A percentile compares a stretch with the other conserved stretches of the same genome.
These are phyloP conservation scores for Drosophila ercepeae DNA, from an alignment of 1,140 invertebrate species.

Conservation along the genomic window DNA sequence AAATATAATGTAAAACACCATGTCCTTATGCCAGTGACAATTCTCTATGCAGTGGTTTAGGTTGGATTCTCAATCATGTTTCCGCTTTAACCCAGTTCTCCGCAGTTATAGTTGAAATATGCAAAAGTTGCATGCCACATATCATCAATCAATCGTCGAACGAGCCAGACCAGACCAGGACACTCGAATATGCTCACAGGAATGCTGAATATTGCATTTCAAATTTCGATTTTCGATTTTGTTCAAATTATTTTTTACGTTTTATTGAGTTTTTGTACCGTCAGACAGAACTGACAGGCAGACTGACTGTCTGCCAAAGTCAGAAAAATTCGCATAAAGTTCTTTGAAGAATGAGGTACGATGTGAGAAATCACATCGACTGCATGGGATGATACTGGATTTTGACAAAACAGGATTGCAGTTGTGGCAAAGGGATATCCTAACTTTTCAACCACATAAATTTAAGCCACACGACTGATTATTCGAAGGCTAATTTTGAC, in stretches of 20 bases:
- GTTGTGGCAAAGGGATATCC: not conserved
- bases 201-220: slow-evolving; percentile 58
- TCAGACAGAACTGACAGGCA: not conserved
- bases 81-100: slow-evolving; percentile 4
- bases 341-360: not conserved
- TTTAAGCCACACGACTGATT: not conserved
- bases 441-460: not conserved
- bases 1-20: slow-evolving; percentile 42
- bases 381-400: slow-evolving; percentile 7
- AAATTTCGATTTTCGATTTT: slow-evolving; percentile 19
- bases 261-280: not conserved
- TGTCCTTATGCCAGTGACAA: slow-evolving; percentile 15
- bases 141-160: slow-evolving; percentile 32
- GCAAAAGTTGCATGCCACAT: slow-evolving; percentile 19
- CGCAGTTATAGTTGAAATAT: slow-evolving; percentile 27
- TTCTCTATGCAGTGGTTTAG: not conserved
- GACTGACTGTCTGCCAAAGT: not conserved
- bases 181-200: slow-evolving; percentile 28
- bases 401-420: not conserved
- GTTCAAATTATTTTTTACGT: slow-evolving; percentile 34
- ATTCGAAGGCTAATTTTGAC: no score
- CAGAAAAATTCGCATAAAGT: slow-evolving; percentile 6
- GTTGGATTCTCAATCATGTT: slow-evolving; percentile 1
- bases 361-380: slow-evolving; percentile 2
- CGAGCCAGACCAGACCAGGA: not conserved